Evolutionary conservation across 1,140 invertebrate genomes (phyloP), one percentile per base, ranked within the genome.

Genomic region (Papilio dardanus): DNA sequence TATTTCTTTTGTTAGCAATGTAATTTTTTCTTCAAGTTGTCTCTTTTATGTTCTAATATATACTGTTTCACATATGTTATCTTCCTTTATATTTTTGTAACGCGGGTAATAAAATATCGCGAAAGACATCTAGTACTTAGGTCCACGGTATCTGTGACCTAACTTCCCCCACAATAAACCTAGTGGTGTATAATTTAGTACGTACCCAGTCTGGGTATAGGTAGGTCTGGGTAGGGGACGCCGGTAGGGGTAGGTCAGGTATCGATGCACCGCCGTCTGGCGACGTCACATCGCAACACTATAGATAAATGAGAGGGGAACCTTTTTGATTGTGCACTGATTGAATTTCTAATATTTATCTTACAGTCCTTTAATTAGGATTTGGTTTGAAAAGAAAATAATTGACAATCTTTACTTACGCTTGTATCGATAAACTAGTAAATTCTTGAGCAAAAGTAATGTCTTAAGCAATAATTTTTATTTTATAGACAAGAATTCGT

Each of bases 151-250:
- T 28, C 73, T 37, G 80, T 76, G 76, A 68, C 35, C 75, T 74
- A 16, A 19, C 58, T 33, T 69, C 73, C 76, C 80, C 79, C 78
- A 80, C 83, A 83, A 84, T 82, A 84, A 85, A 86, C 79, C 82
- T 83, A 83, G 85, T 84, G 83, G 76, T 84, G 85, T 86, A 88
- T 89, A 89, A 86, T 89, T 88, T 84, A 86, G 86, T 83, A 79
- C 75, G 76, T 78, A 79, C 82, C 76, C 77, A 81, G 81, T 80
- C 86, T 85, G 80, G 74, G 69, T 83, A 82, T 82, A 80, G 74
- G 37, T 71, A 71, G 67, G 21, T 50, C 71, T 75, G 28, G 50
- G 54, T 54, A 74, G 74, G 80, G 71, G 81, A 74, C 76, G 79
- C 71, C 78, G 74, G 79, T 83, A 78, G 82, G 82, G 88, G 84